Conservation (phyloP, 2,888 invertebrate genomes). For the Brachycybe producta region DNA sequence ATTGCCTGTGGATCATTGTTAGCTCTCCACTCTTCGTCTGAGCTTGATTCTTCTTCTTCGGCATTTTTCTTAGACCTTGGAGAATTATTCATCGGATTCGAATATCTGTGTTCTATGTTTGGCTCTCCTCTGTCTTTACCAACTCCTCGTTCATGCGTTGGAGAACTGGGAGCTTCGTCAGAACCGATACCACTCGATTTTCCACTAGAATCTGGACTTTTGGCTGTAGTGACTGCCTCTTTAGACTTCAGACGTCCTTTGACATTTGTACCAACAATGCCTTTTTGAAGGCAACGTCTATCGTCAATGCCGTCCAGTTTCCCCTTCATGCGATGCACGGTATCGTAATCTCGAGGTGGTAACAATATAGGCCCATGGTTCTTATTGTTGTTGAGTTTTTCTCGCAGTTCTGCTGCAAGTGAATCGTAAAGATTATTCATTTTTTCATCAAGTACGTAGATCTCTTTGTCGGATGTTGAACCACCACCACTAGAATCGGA, state of each 20-base stretch:
- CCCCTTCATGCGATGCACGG: slow-evolving; percentile 65
- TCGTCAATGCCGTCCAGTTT: slow-evolving; percentile 60
- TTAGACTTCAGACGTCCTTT: too few relatives aligned
- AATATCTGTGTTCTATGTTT: background rate
- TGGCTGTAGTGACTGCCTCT: too few relatives aligned
- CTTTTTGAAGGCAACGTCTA: slow-evolving; percentile 40
- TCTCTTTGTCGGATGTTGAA: background rate
- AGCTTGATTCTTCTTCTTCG: slow-evolving; percentile 1
- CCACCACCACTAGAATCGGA: slow-evolving; percentile 6
- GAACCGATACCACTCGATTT: slow-evolving; percentile 81
- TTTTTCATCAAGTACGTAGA: slow-evolving; percentile 28
- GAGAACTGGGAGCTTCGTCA: slow-evolving; percentile 56
- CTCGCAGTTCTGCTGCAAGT: slow-evolving; percentile 76
- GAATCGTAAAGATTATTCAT: slow-evolving; percentile 75
- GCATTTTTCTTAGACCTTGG: slow-evolving; percentile 1
- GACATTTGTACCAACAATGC: too few relatives aligned
- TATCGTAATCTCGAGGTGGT: slow-evolving; percentile 90
- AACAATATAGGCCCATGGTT: slow-evolving; percentile 57
- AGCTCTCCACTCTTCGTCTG: slow-evolving; percentile 9
- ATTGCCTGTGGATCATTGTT: slow-evolving; percentile 9
- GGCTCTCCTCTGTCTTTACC: background rate
- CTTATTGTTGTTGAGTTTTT: slow-evolving; percentile 42
- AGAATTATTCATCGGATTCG: background rate
- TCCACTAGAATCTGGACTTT: slow-evolving; percentile 50
- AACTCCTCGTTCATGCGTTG: slow-evolving; percentile 12